A percentile compares a stretch with the other conserved stretches of the same genome.
These are phyloP conservation scores for Andrena camellia DNA, from an alignment of 2,888 invertebrate genomes.

Conservation along the genomic window DNA sequence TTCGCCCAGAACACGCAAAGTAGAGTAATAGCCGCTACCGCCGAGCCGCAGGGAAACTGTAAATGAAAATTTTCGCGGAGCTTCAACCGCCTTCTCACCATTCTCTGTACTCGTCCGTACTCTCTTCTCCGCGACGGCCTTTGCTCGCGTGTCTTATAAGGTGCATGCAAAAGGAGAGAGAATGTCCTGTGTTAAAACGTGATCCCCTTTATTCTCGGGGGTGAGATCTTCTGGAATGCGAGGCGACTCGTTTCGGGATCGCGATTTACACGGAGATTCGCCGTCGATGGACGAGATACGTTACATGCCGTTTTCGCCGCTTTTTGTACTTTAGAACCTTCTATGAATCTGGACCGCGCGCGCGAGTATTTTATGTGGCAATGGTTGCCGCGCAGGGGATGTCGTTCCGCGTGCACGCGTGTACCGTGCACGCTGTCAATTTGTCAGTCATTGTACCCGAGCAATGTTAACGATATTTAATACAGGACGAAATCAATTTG, in stretches of 20 bases:
- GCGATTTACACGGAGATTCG: neutral
- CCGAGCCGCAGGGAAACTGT: constrained; percentile 16
- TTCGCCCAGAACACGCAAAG: neutral
- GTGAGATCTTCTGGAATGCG: constrained; percentile 1
- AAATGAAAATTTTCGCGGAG: constrained; percentile 20
- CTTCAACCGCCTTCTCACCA: constrained; percentile 33
- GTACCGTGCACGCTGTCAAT: constrained; percentile 76
- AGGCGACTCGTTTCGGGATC: constrained; percentile 6
- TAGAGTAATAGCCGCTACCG: constrained; percentile 6
- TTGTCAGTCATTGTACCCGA: constrained; percentile 77
- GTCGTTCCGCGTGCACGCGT: constrained; percentile 60
- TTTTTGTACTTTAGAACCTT: constrained; percentile 38
- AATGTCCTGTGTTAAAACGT: neutral
- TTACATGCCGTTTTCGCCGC: constrained; percentile 20
- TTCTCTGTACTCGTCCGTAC: constrained; percentile 38
- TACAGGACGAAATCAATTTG: constrained; percentile 77
- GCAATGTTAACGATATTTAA: constrained; percentile 78
- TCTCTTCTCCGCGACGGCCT: constrained; percentile 25
- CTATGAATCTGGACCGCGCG: constrained; percentile 19
- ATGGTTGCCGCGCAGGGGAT: constrained; percentile 45
- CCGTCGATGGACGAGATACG: neutral
- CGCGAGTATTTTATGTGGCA: constrained; percentile 13
- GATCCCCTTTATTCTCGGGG: neutral
- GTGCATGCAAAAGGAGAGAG: neutral
- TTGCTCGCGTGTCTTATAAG: constrained; percentile 9